Base-by-base conservation (phyloP, 2,888 invertebrate species). In the Epiblema foenella region DNA sequence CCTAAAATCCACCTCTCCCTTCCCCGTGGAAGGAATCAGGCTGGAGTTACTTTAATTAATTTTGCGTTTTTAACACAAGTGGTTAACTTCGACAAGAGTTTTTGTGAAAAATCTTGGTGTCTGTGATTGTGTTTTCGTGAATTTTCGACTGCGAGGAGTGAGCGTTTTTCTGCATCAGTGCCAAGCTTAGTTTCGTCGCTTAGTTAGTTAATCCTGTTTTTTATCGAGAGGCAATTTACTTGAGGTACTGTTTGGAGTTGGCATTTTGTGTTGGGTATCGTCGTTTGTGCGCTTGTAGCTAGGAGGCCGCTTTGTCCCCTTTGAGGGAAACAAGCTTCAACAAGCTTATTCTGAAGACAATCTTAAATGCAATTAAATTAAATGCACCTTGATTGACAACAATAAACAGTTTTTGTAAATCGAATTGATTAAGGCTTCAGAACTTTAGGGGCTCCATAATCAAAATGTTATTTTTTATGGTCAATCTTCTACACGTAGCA, bases 221-320 rank as follows among this genome's bases (percentile, higher is more conserved):
- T 81, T 81, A 81, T 83, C 60, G 49, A 58, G 58, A 64, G 59
- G 57, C 52, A 56, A 65, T 64, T 46, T 62, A 63, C 75, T n/a
- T 80, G 89, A 91, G 91, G 91, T 91, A 91, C 84, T 78, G 82
- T 88, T 85, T 84, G 84, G 85, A 69, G 46, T 70, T 64, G 71
- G 82, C 82, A 82, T 87, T 86, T 88, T 88, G 80, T 90, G 86
- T 91, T 92, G 92, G 91, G 88, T 92, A 90, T 91, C 89, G 88
- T 88, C 85, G 83, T 88, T 86, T 89, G 88, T 81, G 79, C 82
- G 81, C 78, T 77, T 77, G 75, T 77, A 75, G 75, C 73, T 75
- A 73, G 66, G 70, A 66, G 69, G 66, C 54, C 56, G 91, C 91
- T 91, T 83, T 87, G 89, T 91, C 88, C 65, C 85, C 81, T 87